Conservation (phyloP, 2,797 vertebrate genomes). For the Etheostoma perlongum region DNA sequence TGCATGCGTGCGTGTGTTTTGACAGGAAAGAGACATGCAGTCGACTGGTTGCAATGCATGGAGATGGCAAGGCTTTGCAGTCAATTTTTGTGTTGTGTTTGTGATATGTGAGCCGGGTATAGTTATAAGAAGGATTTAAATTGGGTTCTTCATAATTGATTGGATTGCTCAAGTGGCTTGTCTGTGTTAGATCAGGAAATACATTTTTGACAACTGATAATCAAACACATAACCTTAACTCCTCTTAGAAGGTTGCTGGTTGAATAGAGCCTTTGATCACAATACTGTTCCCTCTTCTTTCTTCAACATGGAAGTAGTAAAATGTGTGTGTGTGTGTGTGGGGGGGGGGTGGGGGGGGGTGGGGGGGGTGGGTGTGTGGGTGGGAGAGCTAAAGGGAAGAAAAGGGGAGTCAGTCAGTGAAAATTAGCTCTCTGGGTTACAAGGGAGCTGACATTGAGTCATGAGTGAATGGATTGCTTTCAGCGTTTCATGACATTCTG, state of each 20-base stretch:
- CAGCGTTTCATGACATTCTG: conserved; percentile 47
- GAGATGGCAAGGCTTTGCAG: conserved; percentile 82
- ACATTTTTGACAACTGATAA: neutral
- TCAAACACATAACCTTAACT: conserved; percentile 1
- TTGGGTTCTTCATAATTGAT: neutral
- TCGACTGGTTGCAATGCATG: conserved; percentile 96
- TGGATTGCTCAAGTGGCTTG: neutral
- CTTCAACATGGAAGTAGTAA: conserved; percentile 14
- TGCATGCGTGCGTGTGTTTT: conserved; percentile 1
- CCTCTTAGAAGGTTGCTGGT: neutral
- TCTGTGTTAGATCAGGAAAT: neutral
- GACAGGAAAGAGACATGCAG: conserved; percentile 89
- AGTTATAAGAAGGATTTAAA: neutral
- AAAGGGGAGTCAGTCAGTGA: conserved; percentile 41
- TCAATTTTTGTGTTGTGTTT: no score
- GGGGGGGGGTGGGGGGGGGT: neutral
- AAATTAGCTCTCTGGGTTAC: conserved; percentile 64
- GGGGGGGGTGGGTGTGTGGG: no score
- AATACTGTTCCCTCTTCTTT: neutral
- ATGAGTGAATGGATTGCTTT: conserved; percentile 59
- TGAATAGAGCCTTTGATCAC: neutral
- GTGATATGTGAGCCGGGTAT: neutral
- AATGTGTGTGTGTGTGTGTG: no score
- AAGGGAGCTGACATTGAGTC: conserved; percentile 63
- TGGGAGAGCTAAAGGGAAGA: conserved; percentile 38